Base-by-base conservation (phyloP, 92 coral and sea anemone genomes). In the Siderastrea siderea region DNA sequence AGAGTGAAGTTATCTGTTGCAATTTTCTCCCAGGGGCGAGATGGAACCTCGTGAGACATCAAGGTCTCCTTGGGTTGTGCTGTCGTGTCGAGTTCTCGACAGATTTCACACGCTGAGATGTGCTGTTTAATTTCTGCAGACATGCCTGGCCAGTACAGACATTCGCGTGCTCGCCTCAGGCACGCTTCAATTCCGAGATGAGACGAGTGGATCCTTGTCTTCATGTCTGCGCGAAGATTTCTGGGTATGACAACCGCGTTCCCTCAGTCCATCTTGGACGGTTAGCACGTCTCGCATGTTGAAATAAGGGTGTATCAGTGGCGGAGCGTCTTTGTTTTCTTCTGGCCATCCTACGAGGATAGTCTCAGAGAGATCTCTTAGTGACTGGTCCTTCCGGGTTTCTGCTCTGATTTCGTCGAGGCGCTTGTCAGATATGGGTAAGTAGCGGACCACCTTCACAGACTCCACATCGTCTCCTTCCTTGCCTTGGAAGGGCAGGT, bases 21-120 rank as follows among this genome's bases (percentile, higher is more conserved):
- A 58, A 85, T 50, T 68, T 85, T 74, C 71, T 76, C 83, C 89
- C 89, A 85, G 19, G 83, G 89, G 14, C 76, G 57, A 1, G 83
- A 61, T 38, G 75, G 77, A 44, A 73, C 88, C 17, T 84, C 88
- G 43, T 83, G 88, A 9, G 88, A 49, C 47, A 84, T 63, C 74
- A 84, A 83, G 47, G 89, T 85, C 60, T 75, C 89, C 75, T 75
- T 74, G 7, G 64, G 26, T n/a, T 70, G 72, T 19, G 86, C 45
- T 2, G 55, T 83, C 11, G 61, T 75, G 38, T 85, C 82, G 48
- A 73, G 55, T 43, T 64, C n/a, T 50, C 76, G 15, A 43, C 89
- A 85, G 2, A 43, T 71, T 71, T 83, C 71, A 54, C 87, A 71
- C 6, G 79, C 78, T 5, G 79, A 45, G 68, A 70, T 71, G 15